Base-by-base conservation (phyloP, 2,113 vertebrate genomes). In the Patagioenas fasciata region DNA sequence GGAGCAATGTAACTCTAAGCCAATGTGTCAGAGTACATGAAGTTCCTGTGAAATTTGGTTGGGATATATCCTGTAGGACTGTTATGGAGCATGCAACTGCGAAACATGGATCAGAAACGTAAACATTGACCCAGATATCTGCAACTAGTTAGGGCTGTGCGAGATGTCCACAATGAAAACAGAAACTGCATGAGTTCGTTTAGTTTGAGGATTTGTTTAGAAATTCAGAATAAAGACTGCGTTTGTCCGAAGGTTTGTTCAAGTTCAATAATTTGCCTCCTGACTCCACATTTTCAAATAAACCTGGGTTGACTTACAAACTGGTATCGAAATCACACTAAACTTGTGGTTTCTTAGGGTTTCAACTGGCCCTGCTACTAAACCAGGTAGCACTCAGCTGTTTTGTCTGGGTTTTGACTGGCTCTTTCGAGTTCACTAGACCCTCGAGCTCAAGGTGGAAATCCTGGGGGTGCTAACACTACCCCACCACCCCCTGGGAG, bases 41-140 rank as follows among this genome's bases (percentile, higher is more conserved):
- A 74, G 65, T 64, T 95, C 75, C 57, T 62, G 47, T 70, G 50
- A 57, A 85, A 84, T 50, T 29, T 11, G 0, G 28, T 80, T 10
- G 3, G 57, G n/a, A 42, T 93, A 21, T 73, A 53, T 77, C 36
- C 58, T 66, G 82, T 57, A 94, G 71, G 67, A 67, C 60, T 36
- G 36, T 66, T 88, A 85, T 56, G 54, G 62, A 70, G 66, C 53
- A 28, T 67, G 57, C 18, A 83, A 78, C 51, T 69, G 23, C 0
- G 0, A 83, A 94, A 85, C 73, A 83, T 29, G 51, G 85, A 83
- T 90, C 82, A 88, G 79, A 88, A 94, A 66, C 2, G 1, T 48
- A 23, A 80, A 93, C 90, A 80, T 38, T 54, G 74, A 70, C 75
- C 13, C 50, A 85, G 42, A 80, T 91, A 86, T 89, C 51, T 89